phyloP scores from a whole-genome alignment of 2,113 vertebrate genomes.

The Tyto alba region DNA sequence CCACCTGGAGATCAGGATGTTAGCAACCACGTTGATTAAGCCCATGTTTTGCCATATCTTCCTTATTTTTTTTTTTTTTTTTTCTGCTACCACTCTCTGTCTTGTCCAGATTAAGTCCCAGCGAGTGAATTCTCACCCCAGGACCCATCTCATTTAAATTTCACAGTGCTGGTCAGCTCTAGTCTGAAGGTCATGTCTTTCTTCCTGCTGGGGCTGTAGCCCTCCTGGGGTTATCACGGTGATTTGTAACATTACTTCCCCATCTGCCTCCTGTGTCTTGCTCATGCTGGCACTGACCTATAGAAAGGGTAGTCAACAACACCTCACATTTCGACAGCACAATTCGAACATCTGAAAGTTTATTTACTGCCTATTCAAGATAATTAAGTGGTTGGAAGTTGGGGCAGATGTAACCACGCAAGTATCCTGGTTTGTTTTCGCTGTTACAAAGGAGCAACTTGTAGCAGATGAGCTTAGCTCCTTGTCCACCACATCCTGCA shows the following conservation, averaged over 20 bases:
- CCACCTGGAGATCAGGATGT: neutral
- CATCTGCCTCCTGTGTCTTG: neutral
- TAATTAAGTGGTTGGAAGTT: neutral
- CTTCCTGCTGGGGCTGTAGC: neutral
- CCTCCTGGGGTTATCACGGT: neutral
- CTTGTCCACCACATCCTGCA: neutral
- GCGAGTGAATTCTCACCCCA: neutral
- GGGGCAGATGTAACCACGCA: neutral
- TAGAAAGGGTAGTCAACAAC: neutral
- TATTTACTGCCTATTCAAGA: neutral
- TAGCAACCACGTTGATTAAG: neutral
- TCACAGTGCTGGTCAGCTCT: neutral
- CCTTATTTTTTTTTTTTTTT: neutral
- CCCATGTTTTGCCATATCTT: neutral
- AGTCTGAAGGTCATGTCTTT: neutral
- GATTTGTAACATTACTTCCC: neutral
- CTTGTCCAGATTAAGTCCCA: neutral
- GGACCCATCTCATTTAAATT: neutral
- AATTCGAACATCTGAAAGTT: neutral
- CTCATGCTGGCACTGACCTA: accelerated
- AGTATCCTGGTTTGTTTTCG: neutral
- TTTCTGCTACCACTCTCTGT: neutral
- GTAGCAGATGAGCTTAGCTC: neutral
- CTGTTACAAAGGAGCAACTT: neutral
- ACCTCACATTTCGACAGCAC: neutral